A percentile compares a stretch with the other conserved stretches of the same genome.
Evolutionary conservation across 2,888 invertebrate genomes (phyloP).

Genomic region (Eumacrocentrus americanus): DNA sequence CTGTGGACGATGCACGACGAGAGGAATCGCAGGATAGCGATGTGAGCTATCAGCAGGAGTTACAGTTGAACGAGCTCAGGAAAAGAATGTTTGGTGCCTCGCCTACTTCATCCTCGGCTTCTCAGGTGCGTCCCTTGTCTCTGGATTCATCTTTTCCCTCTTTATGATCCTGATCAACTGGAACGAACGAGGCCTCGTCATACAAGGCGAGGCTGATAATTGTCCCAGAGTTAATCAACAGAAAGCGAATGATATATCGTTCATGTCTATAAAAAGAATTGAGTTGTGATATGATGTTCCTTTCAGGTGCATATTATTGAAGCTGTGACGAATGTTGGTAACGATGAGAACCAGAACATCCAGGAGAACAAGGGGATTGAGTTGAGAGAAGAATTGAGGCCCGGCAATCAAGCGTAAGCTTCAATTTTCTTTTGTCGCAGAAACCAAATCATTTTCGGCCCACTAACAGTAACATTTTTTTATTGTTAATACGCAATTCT

Average conservation of each 20-base stretch:
- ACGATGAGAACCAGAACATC: constrained; percentile 15
- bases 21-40: constrained; percentile 54
- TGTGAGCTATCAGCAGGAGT: constrained; percentile 53
- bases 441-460: neutral
- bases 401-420: constrained; percentile 17
- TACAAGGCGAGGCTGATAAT: neutral
- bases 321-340: neutral
- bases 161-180: neutral
- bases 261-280: neutral
- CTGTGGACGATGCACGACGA: constrained; percentile 42
- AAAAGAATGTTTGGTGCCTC: constrained; percentile 49
- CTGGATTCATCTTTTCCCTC: neutral
- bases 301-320: constrained; percentile 14
- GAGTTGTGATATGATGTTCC: neutral
- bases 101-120: constrained; percentile 38
- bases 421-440: constrained; percentile 6
- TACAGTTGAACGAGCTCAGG: constrained; percentile 53
- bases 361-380: neutral
- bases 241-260: neutral
- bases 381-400: neutral
- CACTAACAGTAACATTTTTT: constrained; percentile 11
- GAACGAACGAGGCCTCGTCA: neutral
- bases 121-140: constrained; percentile 42
- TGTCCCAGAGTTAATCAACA: neutral
- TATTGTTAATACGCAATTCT: neutral